phyloP scores from a whole-genome alignment of 2,113 vertebrate genomes.

The Grallaria varia region DNA sequence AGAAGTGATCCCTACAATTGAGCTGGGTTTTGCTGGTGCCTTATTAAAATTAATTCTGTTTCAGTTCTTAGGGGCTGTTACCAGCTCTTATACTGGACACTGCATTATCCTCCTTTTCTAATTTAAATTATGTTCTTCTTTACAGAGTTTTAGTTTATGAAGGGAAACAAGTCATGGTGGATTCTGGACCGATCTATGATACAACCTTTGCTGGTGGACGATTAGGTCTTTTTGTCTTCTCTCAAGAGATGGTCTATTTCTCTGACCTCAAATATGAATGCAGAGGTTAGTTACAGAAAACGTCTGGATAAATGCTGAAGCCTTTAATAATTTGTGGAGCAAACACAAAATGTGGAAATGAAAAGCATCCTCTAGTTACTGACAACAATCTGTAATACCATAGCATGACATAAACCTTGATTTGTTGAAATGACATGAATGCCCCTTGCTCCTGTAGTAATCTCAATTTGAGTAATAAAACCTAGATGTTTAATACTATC shows the following conservation, averaged over 20 bases:
- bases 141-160: conserved; percentile 93
- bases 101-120: neutral
- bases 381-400: neutral
- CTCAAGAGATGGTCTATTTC: conserved; percentile 98
- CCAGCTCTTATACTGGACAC: neutral
- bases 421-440: neutral
- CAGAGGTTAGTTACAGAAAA: conserved; percentile 84
- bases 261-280: conserved; percentile 99
- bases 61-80: neutral
- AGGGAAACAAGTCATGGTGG: conserved; percentile 97
- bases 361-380: neutral
- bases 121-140: neutral
- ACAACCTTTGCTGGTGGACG: conserved; percentile 92
- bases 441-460: neutral
- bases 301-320: neutral
- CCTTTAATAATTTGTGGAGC: neutral
- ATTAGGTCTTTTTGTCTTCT: conserved; percentile 97
- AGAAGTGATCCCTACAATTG: neutral
- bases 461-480: conserved; percentile 5
- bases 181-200: conserved; percentile 94
- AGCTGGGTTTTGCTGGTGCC: neutral
- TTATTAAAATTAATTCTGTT: neutral
- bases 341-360: neutral
- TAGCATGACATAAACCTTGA: neutral
- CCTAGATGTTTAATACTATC: conserved; percentile 18